Evolutionary conservation across 2,113 vertebrate genomes (phyloP).

Genomic region (Aptenodytes forsteri): DNA sequence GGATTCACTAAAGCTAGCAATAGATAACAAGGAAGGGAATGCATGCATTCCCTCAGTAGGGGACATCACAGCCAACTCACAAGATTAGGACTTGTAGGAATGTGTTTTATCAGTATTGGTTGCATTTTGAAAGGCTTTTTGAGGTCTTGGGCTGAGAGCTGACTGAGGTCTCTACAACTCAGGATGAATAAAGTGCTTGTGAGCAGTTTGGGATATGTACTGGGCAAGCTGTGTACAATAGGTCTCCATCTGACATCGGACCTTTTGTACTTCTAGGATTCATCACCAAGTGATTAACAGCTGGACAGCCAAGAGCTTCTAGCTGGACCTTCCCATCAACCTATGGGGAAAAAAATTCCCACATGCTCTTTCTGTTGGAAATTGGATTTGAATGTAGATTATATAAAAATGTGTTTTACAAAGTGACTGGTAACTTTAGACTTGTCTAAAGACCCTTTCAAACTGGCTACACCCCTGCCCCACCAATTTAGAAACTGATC

Average conservation of each 20-base stretch:
- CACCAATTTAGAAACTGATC: not conserved
- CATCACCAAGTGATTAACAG: not conserved
- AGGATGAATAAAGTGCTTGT: not conserved
- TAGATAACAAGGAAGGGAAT: not conserved
- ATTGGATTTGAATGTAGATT: not conserved
- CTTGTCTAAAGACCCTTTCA: not conserved
- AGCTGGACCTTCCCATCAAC: not conserved
- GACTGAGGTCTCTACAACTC: not conserved
- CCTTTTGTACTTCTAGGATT: not conserved
- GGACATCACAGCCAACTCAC: not conserved
- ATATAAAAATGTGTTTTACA: not conserved
- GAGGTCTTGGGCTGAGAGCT: not conserved
- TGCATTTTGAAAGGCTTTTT: not conserved
- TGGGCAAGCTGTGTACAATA: not conserved
- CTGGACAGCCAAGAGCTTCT: not conserved
- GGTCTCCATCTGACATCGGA: not conserved
- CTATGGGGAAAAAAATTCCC: not conserved
- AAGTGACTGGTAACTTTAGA: not conserved
- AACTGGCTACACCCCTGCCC: not conserved
- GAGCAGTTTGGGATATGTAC: not conserved
- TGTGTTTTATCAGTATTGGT: not conserved
- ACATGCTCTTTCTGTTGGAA: not conserved
- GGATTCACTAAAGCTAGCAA: not conserved
- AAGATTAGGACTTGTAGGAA: not conserved
- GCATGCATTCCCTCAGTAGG: not conserved